These are phyloP conservation scores for Cryptosula pallasiana DNA, from an alignment of 2,888 invertebrate species.

Conservation along the genomic window DNA sequence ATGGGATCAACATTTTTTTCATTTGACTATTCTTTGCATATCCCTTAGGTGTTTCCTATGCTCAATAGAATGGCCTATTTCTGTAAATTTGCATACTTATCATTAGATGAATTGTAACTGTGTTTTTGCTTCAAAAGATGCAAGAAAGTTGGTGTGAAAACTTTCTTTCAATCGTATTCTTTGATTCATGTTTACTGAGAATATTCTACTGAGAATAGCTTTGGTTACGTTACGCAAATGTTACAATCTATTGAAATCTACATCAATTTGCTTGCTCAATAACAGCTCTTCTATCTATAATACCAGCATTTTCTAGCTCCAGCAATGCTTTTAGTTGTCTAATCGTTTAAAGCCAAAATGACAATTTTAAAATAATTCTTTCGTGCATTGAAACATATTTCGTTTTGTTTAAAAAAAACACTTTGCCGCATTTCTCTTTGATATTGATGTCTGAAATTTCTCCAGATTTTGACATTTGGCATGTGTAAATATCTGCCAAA, in stretches of 20 bases:
- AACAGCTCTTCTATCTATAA: no score
- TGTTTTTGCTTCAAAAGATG: not conserved
- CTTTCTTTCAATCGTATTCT: conserved; percentile 8
- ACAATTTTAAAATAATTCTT: no score
- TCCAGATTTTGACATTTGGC: not conserved
- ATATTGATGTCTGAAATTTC: not conserved
- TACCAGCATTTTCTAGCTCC: no score
- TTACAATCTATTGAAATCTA: no score
- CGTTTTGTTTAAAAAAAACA: no score
- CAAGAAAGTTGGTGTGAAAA: not conserved
- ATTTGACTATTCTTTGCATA: not conserved
- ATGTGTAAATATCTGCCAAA: not conserved
- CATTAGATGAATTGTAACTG: no score
- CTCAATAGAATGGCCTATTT: not conserved
- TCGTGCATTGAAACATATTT: no score
- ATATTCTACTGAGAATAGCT: not conserved
- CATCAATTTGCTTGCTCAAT: no score
- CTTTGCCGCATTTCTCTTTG: not conserved
- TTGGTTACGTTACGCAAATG: no score
- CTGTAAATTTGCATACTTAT: conserved; percentile 2
- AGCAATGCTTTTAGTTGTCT: no score
- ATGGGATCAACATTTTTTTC: no score
- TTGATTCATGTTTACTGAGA: not conserved
- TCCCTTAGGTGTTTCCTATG: not conserved
- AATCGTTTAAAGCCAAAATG: no score